phyloP scores from a whole-genome alignment of 2,113 vertebrate genomes.

The Tenebrosternarchus preto region DNA sequence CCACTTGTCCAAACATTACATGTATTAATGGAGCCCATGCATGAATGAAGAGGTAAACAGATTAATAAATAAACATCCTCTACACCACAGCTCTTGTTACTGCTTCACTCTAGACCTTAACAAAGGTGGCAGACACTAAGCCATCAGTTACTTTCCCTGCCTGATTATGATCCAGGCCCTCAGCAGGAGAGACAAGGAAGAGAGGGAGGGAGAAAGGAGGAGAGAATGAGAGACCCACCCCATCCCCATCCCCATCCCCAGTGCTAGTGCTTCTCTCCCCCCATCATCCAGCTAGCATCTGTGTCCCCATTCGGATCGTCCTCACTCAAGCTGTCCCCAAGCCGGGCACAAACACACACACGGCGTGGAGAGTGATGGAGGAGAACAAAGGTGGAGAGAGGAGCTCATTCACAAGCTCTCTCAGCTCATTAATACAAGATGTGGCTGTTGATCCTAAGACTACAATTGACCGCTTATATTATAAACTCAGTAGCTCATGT shows the following conservation, averaged over 20 bases:
- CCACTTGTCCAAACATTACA: no score
- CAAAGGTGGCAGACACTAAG: background rate
- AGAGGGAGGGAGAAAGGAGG: background rate
- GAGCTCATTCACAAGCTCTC: constrained; percentile 22
- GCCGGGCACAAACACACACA: constrained; percentile 32
- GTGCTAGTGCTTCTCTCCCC: constrained; percentile 6
- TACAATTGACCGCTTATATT: constrained; percentile 43
- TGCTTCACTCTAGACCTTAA: background rate
- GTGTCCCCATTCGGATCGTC: constrained; percentile 39
- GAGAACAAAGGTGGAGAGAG: constrained; percentile 27
- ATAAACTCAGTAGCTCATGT: constrained; percentile 35
- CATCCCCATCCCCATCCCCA: background rate
- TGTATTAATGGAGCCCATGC: no score
- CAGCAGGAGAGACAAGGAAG: constrained; percentile 1
- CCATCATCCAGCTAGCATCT: constrained; percentile 17
- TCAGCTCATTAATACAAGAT: constrained; percentile 49
- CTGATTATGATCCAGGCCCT: background rate
- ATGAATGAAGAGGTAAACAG: background rate
- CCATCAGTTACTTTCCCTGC: background rate
- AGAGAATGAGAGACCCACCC: background rate
- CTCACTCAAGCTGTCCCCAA: constrained; percentile 33
- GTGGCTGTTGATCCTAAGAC: constrained; percentile 36
- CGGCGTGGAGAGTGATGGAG: constrained; percentile 23
- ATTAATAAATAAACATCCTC: background rate
- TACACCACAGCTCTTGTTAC: background rate